Percentiles rank a stretch among this genome's conserved stretches.
Evolutionary conservation across 2,888 invertebrate genomes (phyloP).

Genomic region (Hyposoter dolosus): DNA sequence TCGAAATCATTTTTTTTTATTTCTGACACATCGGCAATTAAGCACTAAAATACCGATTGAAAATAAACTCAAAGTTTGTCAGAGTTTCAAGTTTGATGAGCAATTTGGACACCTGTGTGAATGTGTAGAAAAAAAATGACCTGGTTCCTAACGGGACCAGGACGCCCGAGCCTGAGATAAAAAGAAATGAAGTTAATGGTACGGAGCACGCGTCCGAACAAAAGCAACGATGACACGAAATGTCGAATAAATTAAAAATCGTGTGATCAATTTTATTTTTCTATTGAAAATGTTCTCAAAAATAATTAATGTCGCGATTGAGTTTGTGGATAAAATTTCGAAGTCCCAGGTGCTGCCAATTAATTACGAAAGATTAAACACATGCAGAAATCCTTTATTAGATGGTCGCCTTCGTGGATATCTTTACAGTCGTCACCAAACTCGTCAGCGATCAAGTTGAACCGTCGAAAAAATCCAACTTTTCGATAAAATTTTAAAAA

Average conservation of each 20-base stretch:
- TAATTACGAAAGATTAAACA: neutral
- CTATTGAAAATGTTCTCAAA: neutral
- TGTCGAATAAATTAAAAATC: neutral
- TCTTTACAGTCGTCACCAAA: neutral
- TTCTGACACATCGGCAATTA: neutral
- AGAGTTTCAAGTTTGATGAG: neutral
- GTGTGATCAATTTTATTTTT: neutral
- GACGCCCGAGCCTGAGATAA: neutral
- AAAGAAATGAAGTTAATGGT: neutral
- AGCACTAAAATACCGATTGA: neutral
- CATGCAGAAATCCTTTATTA: neutral
- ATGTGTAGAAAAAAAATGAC: neutral
- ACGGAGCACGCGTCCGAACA: neutral
- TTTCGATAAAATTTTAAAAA: neutral
- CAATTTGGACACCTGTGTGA: neutral
- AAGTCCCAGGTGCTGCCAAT: neutral
- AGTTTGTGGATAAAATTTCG: neutral
- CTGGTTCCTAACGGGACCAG: neutral
- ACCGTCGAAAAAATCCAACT: neutral
- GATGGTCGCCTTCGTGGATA: neutral
- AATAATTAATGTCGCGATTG: neutral
- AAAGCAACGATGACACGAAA: neutral
- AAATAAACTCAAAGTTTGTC: neutral
- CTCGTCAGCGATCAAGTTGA: neutral
- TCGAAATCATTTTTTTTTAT: neutral